These are phyloP conservation scores for Sebastes taczanowskii DNA, from an alignment of 2,797 vertebrate genomes.

Conservation along the genomic window DNA sequence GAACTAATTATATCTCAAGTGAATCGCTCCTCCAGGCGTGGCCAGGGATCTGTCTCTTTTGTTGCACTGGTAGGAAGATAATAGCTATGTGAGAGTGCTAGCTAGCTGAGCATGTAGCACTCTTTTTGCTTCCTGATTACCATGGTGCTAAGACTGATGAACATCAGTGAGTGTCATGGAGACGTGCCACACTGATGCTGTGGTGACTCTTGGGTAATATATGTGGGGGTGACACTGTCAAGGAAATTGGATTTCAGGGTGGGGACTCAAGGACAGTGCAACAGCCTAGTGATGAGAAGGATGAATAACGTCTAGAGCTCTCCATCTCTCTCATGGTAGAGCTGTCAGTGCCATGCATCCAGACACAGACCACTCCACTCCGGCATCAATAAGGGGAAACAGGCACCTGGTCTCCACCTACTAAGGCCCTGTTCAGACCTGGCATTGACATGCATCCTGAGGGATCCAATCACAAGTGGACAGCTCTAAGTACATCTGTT, in stretches of 20 bases:
- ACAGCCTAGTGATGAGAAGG: constrained; percentile 60
- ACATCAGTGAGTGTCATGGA: constrained; percentile 41
- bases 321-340: constrained; percentile 59
- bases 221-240: constrained; percentile 50
- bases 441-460: too few species aligned
- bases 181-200: constrained; percentile 21
- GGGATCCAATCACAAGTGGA: too few species aligned
- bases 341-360: constrained; percentile 46
- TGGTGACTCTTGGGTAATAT: constrained; percentile 55
- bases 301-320: constrained; percentile 42
- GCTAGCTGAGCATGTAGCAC: constrained; percentile 16
- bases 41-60: constrained; percentile 29
- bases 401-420: background rate
- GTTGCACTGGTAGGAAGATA: constrained; percentile 35
- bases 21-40: constrained; percentile 55
- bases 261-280: constrained; percentile 64
- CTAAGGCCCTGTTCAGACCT: background rate
- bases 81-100: constrained; percentile 20
- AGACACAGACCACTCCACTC: constrained; percentile 22
- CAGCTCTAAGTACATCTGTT: too few species aligned
- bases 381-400: constrained; percentile 7
- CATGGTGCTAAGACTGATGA: constrained; percentile 39
- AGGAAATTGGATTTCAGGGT: constrained; percentile 71
- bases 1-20: constrained; percentile 77
- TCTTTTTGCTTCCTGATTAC: constrained; percentile 33